A percentile compares a stretch with the other conserved stretches of the same genome.
These are phyloP conservation scores for Tetranychus cinnabarinus DNA, from an alignment of 1,140 invertebrate genomes.

Conservation along the genomic window DNA sequence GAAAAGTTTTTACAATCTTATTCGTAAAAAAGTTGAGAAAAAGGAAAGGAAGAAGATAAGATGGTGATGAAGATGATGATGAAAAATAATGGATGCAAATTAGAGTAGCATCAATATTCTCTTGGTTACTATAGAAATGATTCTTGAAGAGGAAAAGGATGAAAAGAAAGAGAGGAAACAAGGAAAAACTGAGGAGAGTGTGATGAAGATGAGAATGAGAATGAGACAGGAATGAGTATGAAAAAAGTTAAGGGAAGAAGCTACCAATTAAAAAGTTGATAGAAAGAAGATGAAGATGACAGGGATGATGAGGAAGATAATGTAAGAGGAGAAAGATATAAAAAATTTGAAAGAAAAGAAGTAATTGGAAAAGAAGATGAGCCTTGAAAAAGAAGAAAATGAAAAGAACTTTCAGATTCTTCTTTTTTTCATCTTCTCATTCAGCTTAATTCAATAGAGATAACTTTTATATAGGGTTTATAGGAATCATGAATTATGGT, in stretches of 20 bases:
- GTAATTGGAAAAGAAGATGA: constrained; percentile 1
- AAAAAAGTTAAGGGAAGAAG: not conserved
- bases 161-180: not conserved
- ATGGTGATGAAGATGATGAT: not conserved
- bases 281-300: not conserved
- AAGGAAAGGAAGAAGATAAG: not conserved
- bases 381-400: constrained; percentile 19
- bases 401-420: no score
- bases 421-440: no score
- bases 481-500: no score
- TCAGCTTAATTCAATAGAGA: no score
- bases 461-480: no score
- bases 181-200: not conserved
- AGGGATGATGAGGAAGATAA: not conserved
- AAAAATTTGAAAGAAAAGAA: not conserved
- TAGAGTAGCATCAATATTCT: not conserved
- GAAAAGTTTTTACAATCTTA: not conserved
- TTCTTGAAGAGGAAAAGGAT: not conserved
- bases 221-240: not conserved
- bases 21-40: not conserved
- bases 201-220: not conserved
- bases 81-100: not conserved
- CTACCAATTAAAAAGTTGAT: not conserved
- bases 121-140: not conserved
- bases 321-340: not conserved